These are phyloP conservation scores for Lordiphosa collinella DNA, from an alignment of 1,140 invertebrate genomes.

Conservation along the genomic window DNA sequence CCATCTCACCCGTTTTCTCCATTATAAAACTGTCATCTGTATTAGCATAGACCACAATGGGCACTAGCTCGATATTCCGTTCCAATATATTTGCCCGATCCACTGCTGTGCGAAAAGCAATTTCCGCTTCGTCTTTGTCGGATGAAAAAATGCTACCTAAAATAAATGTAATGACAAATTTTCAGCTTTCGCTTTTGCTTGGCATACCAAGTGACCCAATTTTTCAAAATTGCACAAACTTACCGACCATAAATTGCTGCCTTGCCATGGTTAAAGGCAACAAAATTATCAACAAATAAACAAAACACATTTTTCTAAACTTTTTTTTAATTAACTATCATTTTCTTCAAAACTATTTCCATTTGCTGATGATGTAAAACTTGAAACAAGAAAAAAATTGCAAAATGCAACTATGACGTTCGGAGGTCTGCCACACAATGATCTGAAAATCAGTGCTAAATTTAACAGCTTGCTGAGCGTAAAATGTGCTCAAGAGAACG, in stretches of 20 bases:
- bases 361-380: conserved; percentile 62
- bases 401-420: conserved; percentile 35
- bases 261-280: conserved; percentile 28
- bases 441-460: conserved; percentile 54
- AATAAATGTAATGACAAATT: conserved; percentile 1
- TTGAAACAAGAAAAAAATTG: conserved; percentile 5
- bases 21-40: conserved; percentile 80
- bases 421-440: conserved; percentile 51
- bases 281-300: conserved; percentile 14
- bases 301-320: conserved; percentile 29
- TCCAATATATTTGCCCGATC: conserved; percentile 80
- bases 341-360: conserved; percentile 15
- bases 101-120: conserved; percentile 80
- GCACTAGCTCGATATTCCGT: conserved; percentile 69
- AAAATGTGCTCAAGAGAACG: conserved; percentile 21
- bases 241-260: conserved; percentile 63
- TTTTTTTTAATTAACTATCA: conserved; percentile 5
- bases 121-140: conserved; percentile 79
- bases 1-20: conserved; percentile 79
- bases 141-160: conserved; percentile 80
- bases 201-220: conserved; percentile 42
- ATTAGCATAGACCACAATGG: conserved; percentile 70
- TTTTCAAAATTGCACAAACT: conserved; percentile 29
- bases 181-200: conserved; percentile 11
- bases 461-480: conserved; percentile 36